Percentiles rank a stretch among this genome's conserved stretches.
Conservation (phyloP, 2,888 invertebrate species). For the Chymomyza caudatula region DNA sequence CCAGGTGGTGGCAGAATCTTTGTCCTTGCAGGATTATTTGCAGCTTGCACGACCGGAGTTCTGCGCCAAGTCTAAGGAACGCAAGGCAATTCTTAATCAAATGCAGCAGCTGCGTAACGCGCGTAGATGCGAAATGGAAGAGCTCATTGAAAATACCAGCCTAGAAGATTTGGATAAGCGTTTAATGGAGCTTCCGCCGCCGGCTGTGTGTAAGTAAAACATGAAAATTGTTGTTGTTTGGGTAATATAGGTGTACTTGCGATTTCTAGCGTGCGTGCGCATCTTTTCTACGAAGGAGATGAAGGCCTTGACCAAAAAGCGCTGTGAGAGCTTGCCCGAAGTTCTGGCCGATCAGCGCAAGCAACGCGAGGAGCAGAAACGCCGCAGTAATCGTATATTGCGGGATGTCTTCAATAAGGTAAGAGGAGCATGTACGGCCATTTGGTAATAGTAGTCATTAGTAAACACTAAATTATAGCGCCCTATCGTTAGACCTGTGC, state of each 20-base stretch:
- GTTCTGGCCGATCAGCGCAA: conserved; percentile 83
- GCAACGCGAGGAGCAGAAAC: conserved; percentile 81
- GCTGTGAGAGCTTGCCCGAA: conserved; percentile 86
- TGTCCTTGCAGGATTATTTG: conserved; percentile 84
- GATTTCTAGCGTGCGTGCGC: conserved; percentile 77
- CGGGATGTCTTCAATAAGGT: conserved; percentile 88
- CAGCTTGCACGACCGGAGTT: conserved; percentile 85
- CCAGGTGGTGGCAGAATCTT: conserved; percentile 8
- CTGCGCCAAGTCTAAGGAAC: conserved; percentile 79
- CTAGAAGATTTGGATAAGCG: conserved; percentile 67
- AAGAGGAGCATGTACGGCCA: conserved; percentile 40
- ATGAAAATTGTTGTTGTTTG: background rate
- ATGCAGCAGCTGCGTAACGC: conserved; percentile 70
- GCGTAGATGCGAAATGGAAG: conserved; percentile 67
- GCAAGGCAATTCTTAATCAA: conserved; percentile 72
- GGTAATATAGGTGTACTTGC: background rate
- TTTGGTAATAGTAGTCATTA: too few relatives aligned
- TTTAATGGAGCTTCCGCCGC: conserved; percentile 74
- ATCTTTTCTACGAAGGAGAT: conserved; percentile 81
- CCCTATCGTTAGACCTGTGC: too few relatives aligned
- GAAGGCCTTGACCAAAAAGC: conserved; percentile 81
- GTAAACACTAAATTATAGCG: too few relatives aligned
- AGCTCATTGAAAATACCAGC: conserved; percentile 69
- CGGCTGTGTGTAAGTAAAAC: conserved; percentile 73
- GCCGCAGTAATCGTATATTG: conserved; percentile 86